Evolutionary conservation across 2,113 vertebrate species (phyloP).

Genomic region (Caranx melampygus): DNA sequence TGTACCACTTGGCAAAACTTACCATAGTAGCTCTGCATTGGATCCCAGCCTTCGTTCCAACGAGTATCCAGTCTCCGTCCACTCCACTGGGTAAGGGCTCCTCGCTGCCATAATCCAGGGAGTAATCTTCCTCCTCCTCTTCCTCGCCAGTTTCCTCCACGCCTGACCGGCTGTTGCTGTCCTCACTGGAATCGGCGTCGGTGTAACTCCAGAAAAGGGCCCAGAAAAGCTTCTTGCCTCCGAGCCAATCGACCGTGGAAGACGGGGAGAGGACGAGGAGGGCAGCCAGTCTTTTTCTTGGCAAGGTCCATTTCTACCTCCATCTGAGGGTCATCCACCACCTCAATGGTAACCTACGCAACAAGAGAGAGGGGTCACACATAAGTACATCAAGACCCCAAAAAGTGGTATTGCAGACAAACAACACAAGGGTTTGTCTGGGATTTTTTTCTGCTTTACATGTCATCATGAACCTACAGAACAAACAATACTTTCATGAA

Average conservation of each 20-base stretch:
- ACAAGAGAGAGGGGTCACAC: neutral
- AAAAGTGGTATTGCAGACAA: neutral
- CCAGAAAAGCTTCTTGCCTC: slow-evolving; percentile 91
- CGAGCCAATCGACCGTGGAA: slow-evolving; percentile 84
- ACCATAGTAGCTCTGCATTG: slow-evolving; percentile 87
- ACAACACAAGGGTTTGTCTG: too few species aligned
- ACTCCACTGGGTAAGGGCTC: slow-evolving; percentile 87
- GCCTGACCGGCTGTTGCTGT: slow-evolving; percentile 74
- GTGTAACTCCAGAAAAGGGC: slow-evolving; percentile 92
- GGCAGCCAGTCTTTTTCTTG: slow-evolving; percentile 88
- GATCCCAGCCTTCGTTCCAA: slow-evolving; percentile 88
- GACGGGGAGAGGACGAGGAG: slow-evolving; percentile 75
- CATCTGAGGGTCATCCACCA: slow-evolving; percentile 89
- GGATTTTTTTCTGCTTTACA: neutral
- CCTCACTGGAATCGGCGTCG: slow-evolving; percentile 81
- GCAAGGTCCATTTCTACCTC: slow-evolving; percentile 91
- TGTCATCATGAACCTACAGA: neutral
- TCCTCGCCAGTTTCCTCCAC: slow-evolving; percentile 75
- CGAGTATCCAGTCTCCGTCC: slow-evolving; percentile 84
- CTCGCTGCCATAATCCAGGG: slow-evolving; percentile 87
- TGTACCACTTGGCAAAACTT: slow-evolving; percentile 56
- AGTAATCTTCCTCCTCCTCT: slow-evolving; percentile 84
- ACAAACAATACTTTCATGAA: neutral
- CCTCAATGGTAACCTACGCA: slow-evolving; percentile 90
- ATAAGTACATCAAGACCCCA: neutral